Conservation (phyloP, 35 echinoderm and acorn worm genomes). For the Heliocidaris tuberculata region DNA sequence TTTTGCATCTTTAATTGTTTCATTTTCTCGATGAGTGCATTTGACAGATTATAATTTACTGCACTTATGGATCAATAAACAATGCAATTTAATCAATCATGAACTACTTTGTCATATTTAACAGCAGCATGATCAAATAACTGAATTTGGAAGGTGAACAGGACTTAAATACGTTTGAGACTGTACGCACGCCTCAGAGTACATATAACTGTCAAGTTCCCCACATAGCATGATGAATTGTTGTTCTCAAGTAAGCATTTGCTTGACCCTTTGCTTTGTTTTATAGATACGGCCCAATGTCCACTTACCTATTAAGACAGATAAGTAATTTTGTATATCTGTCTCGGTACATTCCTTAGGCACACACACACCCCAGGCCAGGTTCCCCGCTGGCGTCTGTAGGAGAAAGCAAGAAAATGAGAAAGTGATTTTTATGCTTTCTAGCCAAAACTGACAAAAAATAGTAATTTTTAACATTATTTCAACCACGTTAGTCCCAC, state of each 20-base stretch:
- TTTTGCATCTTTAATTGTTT: no score
- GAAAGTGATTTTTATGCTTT: background rate
- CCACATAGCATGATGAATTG: background rate
- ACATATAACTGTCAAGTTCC: no score
- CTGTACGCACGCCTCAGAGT: background rate
- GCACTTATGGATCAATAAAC: background rate
- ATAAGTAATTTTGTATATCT: background rate
- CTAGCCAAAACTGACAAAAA: no score
- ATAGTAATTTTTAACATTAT: no score
- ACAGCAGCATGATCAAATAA: background rate
- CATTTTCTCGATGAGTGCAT: no score
- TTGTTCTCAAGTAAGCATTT: background rate
- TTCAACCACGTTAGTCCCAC: no score
- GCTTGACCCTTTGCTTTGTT: background rate
- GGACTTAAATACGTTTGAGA: background rate
- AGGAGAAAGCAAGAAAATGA: background rate
- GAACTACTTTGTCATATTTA: background rate
- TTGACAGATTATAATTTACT: no score
- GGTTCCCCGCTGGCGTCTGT: background rate
- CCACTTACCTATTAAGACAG: background rate
- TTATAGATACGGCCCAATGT: background rate
- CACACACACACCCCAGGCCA: slow-evolving; percentile 24
- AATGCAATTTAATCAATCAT: background rate
- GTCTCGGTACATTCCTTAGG: slow-evolving; percentile 11
- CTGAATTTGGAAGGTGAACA: background rate